Evolutionary conservation across 2,113 vertebrate species (phyloP), one percentile per base, ranked within the genome.

Genomic region (Manacus vitellinus): DNA sequence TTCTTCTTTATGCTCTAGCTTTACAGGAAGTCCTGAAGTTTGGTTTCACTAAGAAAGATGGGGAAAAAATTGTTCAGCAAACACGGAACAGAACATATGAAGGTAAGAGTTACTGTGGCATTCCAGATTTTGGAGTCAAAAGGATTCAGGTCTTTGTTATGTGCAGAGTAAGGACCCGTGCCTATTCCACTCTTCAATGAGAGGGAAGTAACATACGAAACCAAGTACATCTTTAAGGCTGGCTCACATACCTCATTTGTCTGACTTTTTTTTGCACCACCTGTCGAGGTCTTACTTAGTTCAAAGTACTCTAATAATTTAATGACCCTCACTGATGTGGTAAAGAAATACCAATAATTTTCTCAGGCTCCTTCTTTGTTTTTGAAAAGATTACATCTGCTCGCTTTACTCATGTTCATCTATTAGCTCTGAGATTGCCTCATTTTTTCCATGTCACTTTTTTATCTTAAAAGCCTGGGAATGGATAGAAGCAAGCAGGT

Each of bases 21-120:
- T 97, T 99, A 68, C 98, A 99, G 49, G 99, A 99, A 94, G 98
- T 98, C 33, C 98, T 99, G 96, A 99, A 98, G 92, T 98, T 97
- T 30, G 99, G 99, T 49, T 98, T 98, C 88, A 99, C 96, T 92
- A 99, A 99, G 98, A 99, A 98, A 95, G 98, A 99, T 20, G 99
- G 99, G 67, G 98, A 97, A 21, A 98, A 99, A 95, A 99, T 99
- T 85, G 99, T 99, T 37, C 98, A 98, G 58, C 98, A 97, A 92
- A 99, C 99, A 97, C 98, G 99, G 98, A 99, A 99, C 97, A 98
- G 98, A 96, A 99, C 99, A 1, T 99, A 99, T 12, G 99, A 99
- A 99, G 99, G 99, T 99, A 98, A 94, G 93, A 71, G 31, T 81
- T 87, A 56, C n/a, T 67, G n/a, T 8, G 8, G 23, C 84, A 56